Conservation (phyloP, 2,888 invertebrate genomes). For the Microctonus brassicae region DNA sequence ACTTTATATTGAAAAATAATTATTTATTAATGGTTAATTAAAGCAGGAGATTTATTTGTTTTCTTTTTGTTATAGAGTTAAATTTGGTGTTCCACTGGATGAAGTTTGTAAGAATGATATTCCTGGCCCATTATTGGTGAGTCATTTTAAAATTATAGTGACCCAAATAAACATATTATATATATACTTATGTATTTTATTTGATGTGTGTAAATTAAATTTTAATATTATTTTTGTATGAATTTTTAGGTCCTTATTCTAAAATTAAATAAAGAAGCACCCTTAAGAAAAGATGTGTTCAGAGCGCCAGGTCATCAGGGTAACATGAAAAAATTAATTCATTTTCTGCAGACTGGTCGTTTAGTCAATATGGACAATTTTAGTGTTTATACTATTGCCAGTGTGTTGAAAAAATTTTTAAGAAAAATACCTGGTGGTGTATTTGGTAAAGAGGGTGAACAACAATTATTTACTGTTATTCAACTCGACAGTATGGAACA, state of each 20-base stretch:
- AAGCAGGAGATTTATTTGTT: slow-evolving; percentile 17
- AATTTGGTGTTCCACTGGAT: slow-evolving; percentile 91
- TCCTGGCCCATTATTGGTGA: slow-evolving; percentile 90
- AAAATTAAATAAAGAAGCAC: slow-evolving; percentile 95
- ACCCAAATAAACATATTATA: no score
- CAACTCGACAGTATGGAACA: slow-evolving; percentile 84
- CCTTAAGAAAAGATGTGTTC: slow-evolving; percentile 92
- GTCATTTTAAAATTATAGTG: slow-evolving; percentile 59
- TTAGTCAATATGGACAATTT: slow-evolving; percentile 94
- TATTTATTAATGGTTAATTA: not conserved
- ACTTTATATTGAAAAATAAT: not conserved
- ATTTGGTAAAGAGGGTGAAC: slow-evolving; percentile 93
- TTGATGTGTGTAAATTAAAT: not conserved
- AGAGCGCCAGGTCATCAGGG: slow-evolving; percentile 96
- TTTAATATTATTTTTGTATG: slow-evolving; percentile 29
- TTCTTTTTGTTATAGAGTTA: slow-evolving; percentile 75
- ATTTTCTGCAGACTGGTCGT: slow-evolving; percentile 90
- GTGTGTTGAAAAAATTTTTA: slow-evolving; percentile 97
- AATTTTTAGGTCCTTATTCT: slow-evolving; percentile 84
- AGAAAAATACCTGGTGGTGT: slow-evolving; percentile 97
- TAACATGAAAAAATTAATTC: slow-evolving; percentile 93
- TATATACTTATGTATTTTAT: no score
- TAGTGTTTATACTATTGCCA: slow-evolving; percentile 97
- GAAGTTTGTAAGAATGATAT: slow-evolving; percentile 96
- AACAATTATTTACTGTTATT: slow-evolving; percentile 89